These are phyloP conservation scores for Mandrillus leucophaeus DNA, from an alignment of 2,113 vertebrate species.

Conservation along the genomic window DNA sequence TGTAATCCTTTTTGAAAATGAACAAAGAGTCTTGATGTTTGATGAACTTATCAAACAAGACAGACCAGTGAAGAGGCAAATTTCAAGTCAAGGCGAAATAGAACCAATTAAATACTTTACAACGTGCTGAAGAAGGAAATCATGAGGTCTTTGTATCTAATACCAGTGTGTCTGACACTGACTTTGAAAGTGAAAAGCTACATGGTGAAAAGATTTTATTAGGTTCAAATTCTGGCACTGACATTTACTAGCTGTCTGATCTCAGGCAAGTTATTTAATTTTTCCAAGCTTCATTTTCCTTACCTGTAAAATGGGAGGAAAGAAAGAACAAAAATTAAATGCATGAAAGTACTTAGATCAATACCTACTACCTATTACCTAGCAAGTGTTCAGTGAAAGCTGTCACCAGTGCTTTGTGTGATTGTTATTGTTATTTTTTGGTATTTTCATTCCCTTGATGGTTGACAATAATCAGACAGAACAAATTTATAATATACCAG, in stretches of 20 bases:
- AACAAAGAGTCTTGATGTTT: conserved; percentile 74
- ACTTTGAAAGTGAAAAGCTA: conserved; percentile 39
- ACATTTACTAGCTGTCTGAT: neutral
- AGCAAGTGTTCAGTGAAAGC: neutral
- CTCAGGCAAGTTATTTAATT: neutral
- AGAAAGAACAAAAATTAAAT: neutral
- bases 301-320: neutral
- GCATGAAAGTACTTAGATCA: neutral
- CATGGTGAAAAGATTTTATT: neutral
- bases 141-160: neutral
- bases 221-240: neutral
- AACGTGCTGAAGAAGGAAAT: conserved; percentile 52
- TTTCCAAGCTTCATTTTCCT: neutral
- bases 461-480: conserved; percentile 29
- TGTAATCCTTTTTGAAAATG: conserved; percentile 75
- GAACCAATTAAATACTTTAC: conserved; percentile 62
- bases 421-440: neutral
- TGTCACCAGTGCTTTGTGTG: no score
- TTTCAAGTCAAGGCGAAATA: conserved; percentile 65
- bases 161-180: neutral
- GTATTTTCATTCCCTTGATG: neutral
- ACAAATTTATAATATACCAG: conserved; percentile 11
- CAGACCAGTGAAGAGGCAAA: conserved; percentile 76
- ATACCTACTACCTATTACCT: neutral
- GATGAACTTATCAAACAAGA: conserved; percentile 80